Evolutionary conservation across 2,113 vertebrate genomes (phyloP).

Genomic region (Stercorarius parasiticus): DNA sequence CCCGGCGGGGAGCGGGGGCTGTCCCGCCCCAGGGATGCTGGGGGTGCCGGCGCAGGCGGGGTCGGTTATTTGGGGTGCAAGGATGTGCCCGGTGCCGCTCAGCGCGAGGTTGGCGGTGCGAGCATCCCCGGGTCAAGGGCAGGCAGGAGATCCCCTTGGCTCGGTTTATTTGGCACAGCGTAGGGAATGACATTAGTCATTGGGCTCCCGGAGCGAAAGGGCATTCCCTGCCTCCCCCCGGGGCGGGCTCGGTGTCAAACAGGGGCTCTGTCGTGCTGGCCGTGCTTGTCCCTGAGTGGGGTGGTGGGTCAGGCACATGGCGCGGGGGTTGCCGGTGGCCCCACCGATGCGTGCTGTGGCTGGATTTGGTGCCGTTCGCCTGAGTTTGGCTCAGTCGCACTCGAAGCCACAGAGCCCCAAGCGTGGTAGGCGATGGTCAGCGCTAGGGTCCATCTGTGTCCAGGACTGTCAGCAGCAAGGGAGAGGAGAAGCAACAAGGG

Average conservation of each 20-base stretch:
- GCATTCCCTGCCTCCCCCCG: neutral
- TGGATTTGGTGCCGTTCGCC: accelerated
- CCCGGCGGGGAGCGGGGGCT: neutral
- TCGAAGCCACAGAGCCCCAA: accelerated
- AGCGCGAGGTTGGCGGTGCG: neutral
- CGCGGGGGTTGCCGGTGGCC: neutral
- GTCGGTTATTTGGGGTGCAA: neutral
- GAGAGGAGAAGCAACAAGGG: neutral
- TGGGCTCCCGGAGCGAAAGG: neutral
- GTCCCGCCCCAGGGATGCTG: neutral
- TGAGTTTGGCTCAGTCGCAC: accelerated
- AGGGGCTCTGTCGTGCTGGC: neutral
- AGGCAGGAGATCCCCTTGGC: neutral
- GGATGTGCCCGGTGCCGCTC: neutral
- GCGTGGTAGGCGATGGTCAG: neutral
- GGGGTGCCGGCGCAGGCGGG: neutral
- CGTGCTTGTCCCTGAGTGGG: accelerated
- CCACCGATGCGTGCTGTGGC: accelerated
- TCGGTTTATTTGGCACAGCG: neutral
- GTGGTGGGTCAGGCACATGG: neutral
- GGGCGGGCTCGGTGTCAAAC: neutral
- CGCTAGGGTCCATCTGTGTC: neutral
- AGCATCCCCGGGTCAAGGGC: neutral
- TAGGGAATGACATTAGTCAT: neutral
- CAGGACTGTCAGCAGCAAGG: accelerated